These are phyloP conservation scores for Gymnocypris eckloni DNA, from an alignment of 2,797 vertebrate species.

Conservation along the genomic window DNA sequence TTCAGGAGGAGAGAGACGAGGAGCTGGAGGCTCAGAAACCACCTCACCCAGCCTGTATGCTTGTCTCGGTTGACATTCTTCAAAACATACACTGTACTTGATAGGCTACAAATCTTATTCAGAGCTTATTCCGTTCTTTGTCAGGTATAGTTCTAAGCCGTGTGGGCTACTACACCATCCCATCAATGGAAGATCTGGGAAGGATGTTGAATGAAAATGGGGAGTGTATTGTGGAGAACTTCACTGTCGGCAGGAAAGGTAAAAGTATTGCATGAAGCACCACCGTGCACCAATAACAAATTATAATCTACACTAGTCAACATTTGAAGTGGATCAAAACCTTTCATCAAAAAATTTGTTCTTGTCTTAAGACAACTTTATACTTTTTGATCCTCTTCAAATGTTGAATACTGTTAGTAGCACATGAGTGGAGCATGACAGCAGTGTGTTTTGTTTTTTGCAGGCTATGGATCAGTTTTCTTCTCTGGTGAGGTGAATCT, in stretches of 20 bases:
- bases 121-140: not conserved
- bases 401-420: no score
- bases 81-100: not conserved
- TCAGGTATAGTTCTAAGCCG: conserved; percentile 88
- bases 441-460: not conserved
- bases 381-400: no score
- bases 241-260: conserved; percentile 95
- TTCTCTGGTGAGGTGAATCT: conserved; percentile 91
- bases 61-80: not conserved
- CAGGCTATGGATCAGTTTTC: conserved; percentile 94
- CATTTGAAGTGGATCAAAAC: not conserved
- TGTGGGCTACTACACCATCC: conserved; percentile 94
- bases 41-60: conserved; percentile 89
- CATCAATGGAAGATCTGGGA: conserved; percentile 91
- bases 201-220: conserved; percentile 84
- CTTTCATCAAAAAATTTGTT: not conserved
- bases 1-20: conserved; percentile 88
- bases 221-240: conserved; percentile 89
- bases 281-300: not conserved
- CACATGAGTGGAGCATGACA: not conserved
- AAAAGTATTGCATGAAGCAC: conserved; percentile 23
- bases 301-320: not conserved
- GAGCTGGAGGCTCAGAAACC: conserved; percentile 71
- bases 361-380: not conserved
- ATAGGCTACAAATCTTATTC: not conserved